Evolutionary conservation across 2,888 invertebrate species (phyloP), one percentile per base, ranked within the genome.

Genomic region (Caradrina clavipalpis): DNA sequence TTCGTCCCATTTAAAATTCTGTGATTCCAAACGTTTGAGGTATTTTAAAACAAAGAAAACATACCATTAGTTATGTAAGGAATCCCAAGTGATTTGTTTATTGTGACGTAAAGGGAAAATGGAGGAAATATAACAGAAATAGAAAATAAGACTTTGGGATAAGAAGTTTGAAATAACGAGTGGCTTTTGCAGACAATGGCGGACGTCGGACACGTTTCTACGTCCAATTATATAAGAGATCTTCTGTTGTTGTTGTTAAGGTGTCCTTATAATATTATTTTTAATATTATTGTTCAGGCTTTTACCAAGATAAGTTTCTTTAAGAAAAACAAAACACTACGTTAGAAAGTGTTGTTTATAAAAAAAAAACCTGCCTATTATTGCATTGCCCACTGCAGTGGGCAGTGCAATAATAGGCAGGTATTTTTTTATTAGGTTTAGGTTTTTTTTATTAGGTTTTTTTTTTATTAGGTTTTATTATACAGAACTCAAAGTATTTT

Each of bases 1-100:
- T 80, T 82, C 74, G 70, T 81, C 78, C 83, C 84, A 84, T 83
- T 85, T 83, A 83, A 83, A 81, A 79, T 79, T 63, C 70, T 76
- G 62, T 79, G 74, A 83, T 83, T 85, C 62, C 73, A 81, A 83
- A 85, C 81, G 74, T 76, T 80, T 75, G 70, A 79, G 86, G 90
- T 87, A 93, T 94, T 92, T 93, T 92, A 91, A 93, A 92, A 93
- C 87, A 90, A 90, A 88, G 90, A 91, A 90, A 93, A 93, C 89
- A 93, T 78, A 73, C 76, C 82, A 82, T 88, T 84, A 75, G 83
- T 88, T 87, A 86, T 79, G 79, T 80, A 65, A 60, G 61, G 69
- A 78, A 76, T 80, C 45, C 45, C 53, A 66, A 79, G 83, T 73
- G 83, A 83, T 85, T 73, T 83, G 74, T 83, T 80, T 78, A 83